Base-by-base conservation (phyloP, 37 sponge, comb jelly and placozoan species). In the Ianthella basta region DNA sequence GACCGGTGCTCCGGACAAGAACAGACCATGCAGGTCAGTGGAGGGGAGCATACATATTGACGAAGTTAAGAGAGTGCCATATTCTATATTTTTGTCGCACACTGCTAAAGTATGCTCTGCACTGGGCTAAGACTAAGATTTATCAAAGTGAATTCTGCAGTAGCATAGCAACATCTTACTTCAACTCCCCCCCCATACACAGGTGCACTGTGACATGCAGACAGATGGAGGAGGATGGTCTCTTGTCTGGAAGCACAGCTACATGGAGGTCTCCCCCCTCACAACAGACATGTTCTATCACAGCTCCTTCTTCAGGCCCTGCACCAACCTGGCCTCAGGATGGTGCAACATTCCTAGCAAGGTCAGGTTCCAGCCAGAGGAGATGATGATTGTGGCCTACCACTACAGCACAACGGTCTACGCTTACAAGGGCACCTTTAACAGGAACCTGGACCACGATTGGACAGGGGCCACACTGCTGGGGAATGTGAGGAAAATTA, bases 171-270 rank as follows among this genome's bases (percentile, higher is more conserved):
- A 44, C 50, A 44, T 44, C 50, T 8, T 8, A 44, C 50, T 44
- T 8, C 50, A 44, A 10, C 50, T 10, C 50, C 3, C 8, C 50
- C 8, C 8, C 8, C 8, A 3, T 44, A 10, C 16, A 3, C 44
- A 82, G 82, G 60, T 63, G 18, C 61, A 82, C 82, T 82, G 82
- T 63, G 82, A 82, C 66, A 82, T 82, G 82, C 60, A 35, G 18
- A 82, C 82, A 33, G 66, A 63, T 38, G 67, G 67, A 20, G 82
- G 82, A 82, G 82, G 82, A 63, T 82, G 82, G 82, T 63, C 82
- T 41, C 66, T 82, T 44, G 82, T 82, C 2, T 82, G 82, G 82
- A 59, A 82, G 34, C 82, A 82, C 82, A 61, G 65, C 33, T 82
- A 82, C 55, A 33, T 63, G 44, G 66, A 82, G 65, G 65, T 64